Evolutionary conservation across 1,140 invertebrate species (phyloP), one percentile per base, ranked within the genome.

Genomic region (Conus ventricosus): DNA sequence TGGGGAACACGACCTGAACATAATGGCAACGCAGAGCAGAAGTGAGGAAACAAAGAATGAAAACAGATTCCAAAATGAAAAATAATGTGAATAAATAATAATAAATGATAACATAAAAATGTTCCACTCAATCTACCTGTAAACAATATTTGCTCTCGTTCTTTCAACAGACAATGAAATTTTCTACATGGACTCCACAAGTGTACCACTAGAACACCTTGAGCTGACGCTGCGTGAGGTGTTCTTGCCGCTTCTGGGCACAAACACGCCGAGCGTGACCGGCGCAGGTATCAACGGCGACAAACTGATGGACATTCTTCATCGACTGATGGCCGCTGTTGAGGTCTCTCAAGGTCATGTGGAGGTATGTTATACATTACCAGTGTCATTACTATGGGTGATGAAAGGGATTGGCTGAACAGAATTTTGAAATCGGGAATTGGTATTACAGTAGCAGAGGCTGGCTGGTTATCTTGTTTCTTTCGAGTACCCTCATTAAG

Each of bases 301-400:
- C 90, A 94, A 95, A 90, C 90, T 95, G 15, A 94, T 95, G 93
- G 95, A 95, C 90, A 91, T 95, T 15, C 87, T 95, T 60, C 95
- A 95, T 87, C 89, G 95, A 60, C 90, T 95, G 11, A 95, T 95
- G 92, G 93, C 94, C 17, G 91, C 91, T 88, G 94, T 94, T 13
- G 93, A 95, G 89, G 91, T 94, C 39, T 92, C 95, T 85, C 93
- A 95, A 76, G 94, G 94, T 63, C 93, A 94, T 88, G 90, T 93
- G 27, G 91, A 94, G 91, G 95, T 95, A 71, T 90, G 90, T 89
- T 60, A n/a, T 5, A 78, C 75, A 5, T 78, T 25, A 78, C 23
- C 75, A 1, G 75, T 78, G n/a, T 78, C 11, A 39, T 39, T 39
- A 3, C 39, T 39, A 3, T 39, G 39, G 39, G 39, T 39, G 39